Base-by-base conservation (phyloP, 1,140 invertebrate genomes). In the Meloidogyne chitwoodi region DNA sequence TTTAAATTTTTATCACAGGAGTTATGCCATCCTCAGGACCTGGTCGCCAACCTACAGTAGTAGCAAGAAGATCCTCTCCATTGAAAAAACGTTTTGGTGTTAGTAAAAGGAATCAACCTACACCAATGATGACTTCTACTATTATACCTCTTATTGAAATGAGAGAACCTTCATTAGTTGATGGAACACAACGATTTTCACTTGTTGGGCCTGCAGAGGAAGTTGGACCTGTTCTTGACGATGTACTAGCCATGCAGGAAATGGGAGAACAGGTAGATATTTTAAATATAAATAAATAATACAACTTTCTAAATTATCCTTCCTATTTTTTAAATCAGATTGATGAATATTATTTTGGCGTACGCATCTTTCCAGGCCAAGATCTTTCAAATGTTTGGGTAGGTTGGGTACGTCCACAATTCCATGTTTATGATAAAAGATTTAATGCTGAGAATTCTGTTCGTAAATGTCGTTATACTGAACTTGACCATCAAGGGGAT, bases 321-420 rank as follows among this genome's bases (percentile, higher is more conserved):
- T 27, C 10, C 12, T 22, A 0, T 22, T 38, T 27, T 22, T 68
- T 41, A 14, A 14, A 48, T n/a, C 48, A 77, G 66, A 48, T 77
- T 31, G 76, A 77, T 26, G 76, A 77, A 88, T 98, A 98, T 88
- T 97, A 95, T 88, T 99, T 96, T 85, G 94, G 94, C 22, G 89
- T 92, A 14, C 87, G 94, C 2, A 81, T 80, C 19, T 80, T 81
- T 56, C 79, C 79, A 5, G 80, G 79, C 19, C 68, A 93, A 97
- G 96, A 99, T 88, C 95, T 96, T 0, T 92, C 93, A 0, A 94
- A 98, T 84, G 93, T 96, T 27, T 99, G 94, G 88, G 92, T 99
- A 4, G 97, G 97, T n/a, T 99, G 96, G 97, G 95, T 99, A 14
- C 98, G 95, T 0, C 95, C 96, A 0, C 94, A 96, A 84, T 99